Evolutionary conservation across 2,113 vertebrate genomes (phyloP).

Genomic region (Lamprotornis superbus): DNA sequence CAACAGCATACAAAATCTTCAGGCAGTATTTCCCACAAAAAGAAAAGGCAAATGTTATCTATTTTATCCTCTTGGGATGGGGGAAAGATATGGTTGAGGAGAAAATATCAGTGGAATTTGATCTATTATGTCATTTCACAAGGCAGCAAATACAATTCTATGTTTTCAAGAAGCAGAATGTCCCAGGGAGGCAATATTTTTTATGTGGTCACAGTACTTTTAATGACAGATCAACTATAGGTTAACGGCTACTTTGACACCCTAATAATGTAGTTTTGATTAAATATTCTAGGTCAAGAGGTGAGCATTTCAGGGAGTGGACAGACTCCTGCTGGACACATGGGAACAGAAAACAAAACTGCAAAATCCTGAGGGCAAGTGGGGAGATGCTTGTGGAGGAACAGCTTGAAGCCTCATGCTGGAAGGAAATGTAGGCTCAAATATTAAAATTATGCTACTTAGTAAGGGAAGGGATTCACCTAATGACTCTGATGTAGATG

Average conservation of each 20-base stretch:
- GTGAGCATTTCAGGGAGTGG: background rate
- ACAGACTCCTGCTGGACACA: background rate
- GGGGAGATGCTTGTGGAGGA: background rate
- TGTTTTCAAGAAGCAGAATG: background rate
- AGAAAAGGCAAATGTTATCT: background rate
- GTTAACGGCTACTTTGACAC: background rate
- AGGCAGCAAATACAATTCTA: background rate
- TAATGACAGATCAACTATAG: background rate
- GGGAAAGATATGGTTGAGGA: background rate
- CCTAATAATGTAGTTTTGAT: background rate
- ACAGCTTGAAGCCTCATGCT: accelerated
- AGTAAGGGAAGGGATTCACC: background rate
- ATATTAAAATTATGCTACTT: background rate
- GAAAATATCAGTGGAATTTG: background rate
- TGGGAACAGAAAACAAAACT: background rate
- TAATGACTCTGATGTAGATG: background rate
- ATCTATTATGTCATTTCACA: background rate
- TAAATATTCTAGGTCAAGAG: background rate
- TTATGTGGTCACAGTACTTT: background rate
- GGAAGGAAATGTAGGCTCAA: background rate
- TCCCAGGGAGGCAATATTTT: background rate
- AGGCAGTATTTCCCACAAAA: background rate
- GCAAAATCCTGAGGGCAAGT: background rate
- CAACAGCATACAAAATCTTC: background rate
- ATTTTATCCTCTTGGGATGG: background rate